Base-by-base conservation (phyloP, 30 jellyfish, hydroid and myxozoan genomes). In the Aurelia aurita complex sp. Pacific region DNA sequence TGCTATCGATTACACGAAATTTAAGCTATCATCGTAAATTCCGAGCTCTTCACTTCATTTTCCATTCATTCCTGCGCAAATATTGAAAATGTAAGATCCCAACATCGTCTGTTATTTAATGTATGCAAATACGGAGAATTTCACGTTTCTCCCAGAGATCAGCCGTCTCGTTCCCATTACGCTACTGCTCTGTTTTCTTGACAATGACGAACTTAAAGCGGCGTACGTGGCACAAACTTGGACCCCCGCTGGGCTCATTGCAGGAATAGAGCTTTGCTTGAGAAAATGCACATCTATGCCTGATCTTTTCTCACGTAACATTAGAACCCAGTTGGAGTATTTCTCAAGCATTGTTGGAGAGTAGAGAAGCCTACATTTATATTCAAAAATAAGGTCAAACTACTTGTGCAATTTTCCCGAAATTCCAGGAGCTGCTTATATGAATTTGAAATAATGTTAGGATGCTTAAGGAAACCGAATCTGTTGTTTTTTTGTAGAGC, bases 241-340 rank as follows among this genome's bases (percentile, higher is more conserved):
- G 65, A 52, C 29, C 42, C 85, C 11, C 61, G 85, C 73, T 38
- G n/a, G 11, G 83, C 73, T 40, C 83, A 40, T 67, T 75, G 74
- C 59, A 12, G 15, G 52, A 33, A 23, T 46, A 55, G 73, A 75
- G 18, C 69, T 54, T 60, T 16, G 43, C 85, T 34, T 75, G 85
- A 64, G 85, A 75, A 75, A 18, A 3, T 38, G 23, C 61, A 72
- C 85, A 75, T 75, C 65, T 18, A 9, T 54, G 32, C 52, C 73
- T 36, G 61, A 75, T 10, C n/a, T 32, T 54, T 75, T 75, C 85
- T 54, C 85, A 75, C 85, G 67, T 54, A 42, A 75, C 14, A 32
- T 51, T 54, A 18, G 12, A 52, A 17, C 18, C 2, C 32, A 40
- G 61, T 11, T 57, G 70, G 74, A 23, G 23, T 55, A 46, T n/a